Base-by-base conservation (phyloP, 2,888 invertebrate genomes). In the Ariolimax columbianus region DNA sequence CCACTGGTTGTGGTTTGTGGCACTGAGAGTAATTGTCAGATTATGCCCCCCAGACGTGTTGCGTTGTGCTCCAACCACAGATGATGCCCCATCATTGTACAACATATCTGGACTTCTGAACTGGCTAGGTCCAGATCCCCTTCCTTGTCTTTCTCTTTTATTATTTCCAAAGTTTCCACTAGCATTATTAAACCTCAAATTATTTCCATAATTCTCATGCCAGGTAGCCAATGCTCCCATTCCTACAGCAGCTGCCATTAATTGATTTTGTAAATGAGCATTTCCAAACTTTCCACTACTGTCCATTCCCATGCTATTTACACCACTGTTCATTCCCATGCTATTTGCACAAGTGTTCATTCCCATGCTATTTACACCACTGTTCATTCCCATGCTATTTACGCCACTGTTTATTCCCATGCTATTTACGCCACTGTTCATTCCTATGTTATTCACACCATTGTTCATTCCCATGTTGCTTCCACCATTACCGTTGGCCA, bases 1-100 rank as follows among this genome's bases (percentile, higher is more conserved):
- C 82, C 82, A 82, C 55, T 82, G 82, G 59, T 82, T 73, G 38
- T 59, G 33, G 59, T 82, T 82, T 59, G 72, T 23, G n/a, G 82
- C 55, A 59, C 30, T 82, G 2, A 82, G 38, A 59, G 59, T 7
- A 17, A 82, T 47, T 23, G 82, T 11, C n/a, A 59, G 59, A 73
- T 73, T 38, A 43, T 55, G 14, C 33, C 47, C 51, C n/a, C 70
- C 70, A 36, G 47, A 26, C 26, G n/a, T 2, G 26, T 51, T 3
- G 1, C 40, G 63, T 30, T 66, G 78, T 36, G 40, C 63, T 23
- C 19, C 78, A 26, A 2, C 40, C 38, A 40, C 30, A 17, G 17
- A 0, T 30, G n/a, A 9, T 23, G 17, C 6, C 11, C 33, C 23
- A 9, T 19, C 23, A 23, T 80, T n/a, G 43, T 30, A 72, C n/a